Evolutionary conservation across 2,113 vertebrate genomes (phyloP).

Genomic region (Bos taurus): ARS-UCD2.0 NC_037342.1:18580001-18580500

Average conservation of each 20-base stretch:
- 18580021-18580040: neutral
- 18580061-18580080: neutral
- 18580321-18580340: neutral
- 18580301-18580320: neutral
- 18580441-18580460: neutral
- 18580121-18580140: neutral
- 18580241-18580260: neutral
- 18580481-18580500: neutral
- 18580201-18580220: neutral
- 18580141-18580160: neutral
- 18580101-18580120: neutral
- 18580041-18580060: neutral
- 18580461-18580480: neutral
- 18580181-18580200: neutral
- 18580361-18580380: neutral
- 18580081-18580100: neutral
- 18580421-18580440: neutral
- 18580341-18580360: constrained; percentile 16
- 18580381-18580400: neutral
- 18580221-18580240: neutral
- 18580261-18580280: neutral
- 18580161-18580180: neutral
- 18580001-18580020: neutral
- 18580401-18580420: neutral
- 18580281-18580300: neutral